phyloP scores from a whole-genome alignment of 2,113 vertebrate species.

The Rhombomys opimus region DNA sequence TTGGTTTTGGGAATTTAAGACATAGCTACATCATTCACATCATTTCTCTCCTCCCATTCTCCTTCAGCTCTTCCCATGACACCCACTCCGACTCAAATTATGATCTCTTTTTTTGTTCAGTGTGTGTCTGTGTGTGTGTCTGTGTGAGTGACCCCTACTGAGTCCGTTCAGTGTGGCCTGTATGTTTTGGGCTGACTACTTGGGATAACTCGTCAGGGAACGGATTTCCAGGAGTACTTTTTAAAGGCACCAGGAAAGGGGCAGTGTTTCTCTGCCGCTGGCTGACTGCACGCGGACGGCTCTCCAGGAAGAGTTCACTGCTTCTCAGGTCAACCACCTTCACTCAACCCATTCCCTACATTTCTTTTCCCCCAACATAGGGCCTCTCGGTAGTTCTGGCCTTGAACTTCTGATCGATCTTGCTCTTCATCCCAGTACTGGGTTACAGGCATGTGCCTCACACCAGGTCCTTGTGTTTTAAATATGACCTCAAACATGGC shows the following conservation, averaged over 20 bases:
- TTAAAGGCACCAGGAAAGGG: neutral
- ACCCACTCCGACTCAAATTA: neutral
- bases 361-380: neutral
- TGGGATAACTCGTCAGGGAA: neutral
- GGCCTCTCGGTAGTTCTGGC: neutral
- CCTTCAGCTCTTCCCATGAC: neutral
- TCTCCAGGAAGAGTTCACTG: neutral
- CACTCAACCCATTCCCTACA: neutral
- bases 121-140: neutral
- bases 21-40: too few species aligned
- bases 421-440: neutral
- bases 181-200: neutral
- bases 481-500: neutral
- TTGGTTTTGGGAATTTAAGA: neutral
- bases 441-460: neutral
- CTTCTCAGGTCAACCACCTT: neutral
- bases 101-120: neutral
- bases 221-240: neutral
- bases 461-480: neutral
- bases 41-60: neutral
- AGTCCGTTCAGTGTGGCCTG: neutral
- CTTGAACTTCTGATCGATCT: neutral
- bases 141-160: neutral
- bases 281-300: neutral
- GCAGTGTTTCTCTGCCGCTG: neutral